Evolutionary conservation across 1,140 invertebrate genomes (phyloP), one percentile per base, ranked within the genome.

Genomic region (Drosophila kohkoa): DNA sequence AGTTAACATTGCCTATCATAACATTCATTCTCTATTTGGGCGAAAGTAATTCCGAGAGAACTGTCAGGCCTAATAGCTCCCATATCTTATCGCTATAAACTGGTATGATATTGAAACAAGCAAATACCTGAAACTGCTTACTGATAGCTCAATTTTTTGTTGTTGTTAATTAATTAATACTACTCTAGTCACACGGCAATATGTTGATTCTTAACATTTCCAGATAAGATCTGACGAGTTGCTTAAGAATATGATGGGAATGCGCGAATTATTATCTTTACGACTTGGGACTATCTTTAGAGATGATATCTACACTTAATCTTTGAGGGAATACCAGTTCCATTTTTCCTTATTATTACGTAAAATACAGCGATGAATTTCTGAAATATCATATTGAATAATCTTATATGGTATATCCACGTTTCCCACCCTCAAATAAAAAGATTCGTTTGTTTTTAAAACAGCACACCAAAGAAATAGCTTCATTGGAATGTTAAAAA

Each of bases 401-500:
- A 32, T 5, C 6, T 6, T 6, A 32, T 5, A 7, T 32, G 6
- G 5, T 32, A 5, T 7, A 32, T 8, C 30, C 30, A 20, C 20
- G 7, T 32, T 38, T 25, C n/a, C 10, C 20, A 54, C 4, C 28
- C 30, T 16, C 30, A 20, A 57, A 57, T 68, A 52, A 59, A 75
- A 78, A 78, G 5, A 54, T 13, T 51, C 16, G 5, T 70, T 79
- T 71, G 64, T 91, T 88, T 91, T 89, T 79, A 80, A 91, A 91
- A 91, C 88, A 77, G 78, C 88, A 91, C 88, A 86, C 87, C 86
- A 85, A 91, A 86, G 82, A 89, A 87, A 87, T 87, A 90, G 66
- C 75, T 88, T 87, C 88, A 91, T 82, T 91, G 82, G 88, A 91
- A 91, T 91, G 88, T 81, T 85, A 82, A 91, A 91, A 91, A 91